Evolutionary conservation across 2,113 vertebrate genomes (phyloP), one percentile per base, ranked within the genome.

Genomic region (Dipodomys ordii): DNA sequence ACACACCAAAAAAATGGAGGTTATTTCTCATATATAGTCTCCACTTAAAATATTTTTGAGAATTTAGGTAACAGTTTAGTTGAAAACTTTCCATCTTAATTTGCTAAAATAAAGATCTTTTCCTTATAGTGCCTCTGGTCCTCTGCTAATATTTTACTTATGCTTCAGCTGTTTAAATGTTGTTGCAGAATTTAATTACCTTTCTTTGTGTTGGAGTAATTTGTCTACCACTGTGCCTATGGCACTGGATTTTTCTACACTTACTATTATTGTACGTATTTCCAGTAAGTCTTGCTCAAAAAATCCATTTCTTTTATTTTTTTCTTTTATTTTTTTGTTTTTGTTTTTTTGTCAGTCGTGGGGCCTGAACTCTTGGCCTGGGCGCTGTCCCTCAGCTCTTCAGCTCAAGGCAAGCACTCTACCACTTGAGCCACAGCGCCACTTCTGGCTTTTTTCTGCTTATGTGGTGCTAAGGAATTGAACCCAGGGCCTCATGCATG

Each of bases 181-280:
- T 85, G 30, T 35, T 85, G 20, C 72, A 93, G 27, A 90, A 53
- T 62, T 71, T 85, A 89, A 79, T 78, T 84, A 90, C n/a, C 84
- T 90, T 72, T 69, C 87, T 93, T 79, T 79, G 25, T 19, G 19
- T 18, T 62, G n/a, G 12, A 57, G 53, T 69, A 78, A 83, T 64
- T 16, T 76, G 57, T 73, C 79, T 67, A 28, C 32, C 60, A 35
- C 11, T 88, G 16, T 64, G n/a, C 19, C 65, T 35, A 30, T 72
- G 67, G 67, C 57, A 90, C 72, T 53, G 46, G 49, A 65, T 53
- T 53, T 67, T 72, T 72, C 22, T 65, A 89, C 89, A 69, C 12
- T 64, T 83, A 64, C 7, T 49, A 44, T 32, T 77, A 89, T 23
- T 16, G 30, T 18, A 25, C 30, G 67, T 53, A 79, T 79, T 79